Conservation (phyloP, 2,113 vertebrate genomes). For the Aramus guarauna region DNA sequence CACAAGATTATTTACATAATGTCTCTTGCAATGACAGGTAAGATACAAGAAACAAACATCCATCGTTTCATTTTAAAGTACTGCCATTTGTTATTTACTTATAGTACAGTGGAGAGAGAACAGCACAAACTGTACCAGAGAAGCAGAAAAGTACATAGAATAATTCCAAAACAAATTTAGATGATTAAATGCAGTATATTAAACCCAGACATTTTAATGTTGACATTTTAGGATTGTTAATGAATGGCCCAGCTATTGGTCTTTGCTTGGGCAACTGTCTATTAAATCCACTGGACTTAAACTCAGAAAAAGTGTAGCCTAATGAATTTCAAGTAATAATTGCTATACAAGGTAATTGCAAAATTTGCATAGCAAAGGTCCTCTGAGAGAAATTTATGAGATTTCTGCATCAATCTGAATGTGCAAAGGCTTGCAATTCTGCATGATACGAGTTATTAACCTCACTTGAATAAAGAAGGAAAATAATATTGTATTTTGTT, state of each 20-base stretch:
- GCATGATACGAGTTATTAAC: not conserved
- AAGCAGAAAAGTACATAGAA: not conserved
- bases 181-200: conserved; percentile 18
- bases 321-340: not conserved
- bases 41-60: not conserved
- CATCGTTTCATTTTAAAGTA: not conserved
- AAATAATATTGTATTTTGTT: not conserved
- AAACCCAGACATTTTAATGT: not conserved
- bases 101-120: not conserved
- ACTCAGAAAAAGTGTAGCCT: not conserved
- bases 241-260: not conserved
- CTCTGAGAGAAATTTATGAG: not conserved
- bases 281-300: not conserved
- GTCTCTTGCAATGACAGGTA: not conserved
- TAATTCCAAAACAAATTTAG: conserved; percentile 16
- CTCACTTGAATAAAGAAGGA: not conserved
- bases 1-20: not conserved
- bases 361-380: not conserved
- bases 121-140: not conserved
- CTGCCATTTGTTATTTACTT: not conserved
- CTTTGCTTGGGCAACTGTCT: not conserved
- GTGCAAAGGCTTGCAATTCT: not conserved
- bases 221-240: not conserved
- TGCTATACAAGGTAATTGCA: not conserved
- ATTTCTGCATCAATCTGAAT: not conserved